Percentiles rank a stretch among this genome's conserved stretches.
Conservation (phyloP, 2,113 vertebrate genomes). For the Thryonomys swinderianus region DNA sequence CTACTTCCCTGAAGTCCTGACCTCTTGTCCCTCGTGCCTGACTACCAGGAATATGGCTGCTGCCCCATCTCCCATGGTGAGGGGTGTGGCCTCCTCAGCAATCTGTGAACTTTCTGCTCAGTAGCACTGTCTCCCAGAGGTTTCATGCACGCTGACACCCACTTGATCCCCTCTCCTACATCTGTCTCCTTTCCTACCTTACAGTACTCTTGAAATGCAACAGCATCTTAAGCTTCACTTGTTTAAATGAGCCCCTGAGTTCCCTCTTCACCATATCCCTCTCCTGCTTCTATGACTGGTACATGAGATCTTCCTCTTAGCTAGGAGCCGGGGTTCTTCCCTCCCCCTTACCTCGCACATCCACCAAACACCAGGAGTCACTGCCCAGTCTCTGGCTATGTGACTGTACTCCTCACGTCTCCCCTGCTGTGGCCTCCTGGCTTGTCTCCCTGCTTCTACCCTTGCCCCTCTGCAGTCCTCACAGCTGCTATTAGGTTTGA, state of each 20-base stretch:
- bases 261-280: background rate
- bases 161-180: background rate
- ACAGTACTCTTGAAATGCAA: background rate
- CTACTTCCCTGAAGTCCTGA: background rate
- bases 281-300: background rate
- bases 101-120: background rate
- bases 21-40: background rate
- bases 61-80: background rate
- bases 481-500: background rate
- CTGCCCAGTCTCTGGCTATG: background rate
- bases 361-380: background rate
- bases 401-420: too few relatives aligned
- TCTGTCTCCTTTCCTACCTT: background rate
- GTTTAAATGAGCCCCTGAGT: conserved; percentile 30
- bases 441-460: background rate
- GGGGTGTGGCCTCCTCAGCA: background rate
- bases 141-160: background rate
- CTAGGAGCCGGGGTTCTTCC: background rate
- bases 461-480: background rate
- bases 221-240: background rate
- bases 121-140: background rate
- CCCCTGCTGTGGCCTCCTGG: background rate
- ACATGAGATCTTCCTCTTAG: background rate
- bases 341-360: background rate
- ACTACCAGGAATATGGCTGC: background rate